These are phyloP conservation scores for Drosophila kokeensis DNA, from an alignment of 2,888 invertebrate species.

Conservation along the genomic window DNA sequence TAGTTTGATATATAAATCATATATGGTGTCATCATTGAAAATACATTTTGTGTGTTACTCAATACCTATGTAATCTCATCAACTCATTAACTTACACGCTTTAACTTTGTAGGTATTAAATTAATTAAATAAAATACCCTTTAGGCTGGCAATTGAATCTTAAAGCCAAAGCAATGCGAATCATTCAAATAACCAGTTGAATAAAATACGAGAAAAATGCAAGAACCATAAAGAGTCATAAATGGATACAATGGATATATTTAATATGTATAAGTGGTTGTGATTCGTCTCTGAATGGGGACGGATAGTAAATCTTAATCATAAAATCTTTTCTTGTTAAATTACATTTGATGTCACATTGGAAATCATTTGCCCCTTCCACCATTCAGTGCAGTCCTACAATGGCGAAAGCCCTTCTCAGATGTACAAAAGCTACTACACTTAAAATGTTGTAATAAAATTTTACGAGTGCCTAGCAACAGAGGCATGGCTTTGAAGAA, in stretches of 20 bases:
- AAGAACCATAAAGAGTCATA: not conserved
- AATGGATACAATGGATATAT: not conserved
- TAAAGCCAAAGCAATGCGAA: slow-evolving; percentile 1
- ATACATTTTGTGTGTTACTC: not conserved
- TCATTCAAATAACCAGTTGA: not conserved
- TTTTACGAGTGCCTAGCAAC: slow-evolving; percentile 73
- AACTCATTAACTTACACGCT: not conserved
- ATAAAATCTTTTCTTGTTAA: slow-evolving; percentile 12
- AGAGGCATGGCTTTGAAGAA: slow-evolving; percentile 35
- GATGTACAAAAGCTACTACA: slow-evolving; percentile 22
- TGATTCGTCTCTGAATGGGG: not conserved
- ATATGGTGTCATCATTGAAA: not conserved
- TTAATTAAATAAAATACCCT: not conserved
- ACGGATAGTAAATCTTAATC: not conserved
- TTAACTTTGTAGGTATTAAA: not conserved
- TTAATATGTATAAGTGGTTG: not conserved
- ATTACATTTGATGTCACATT: slow-evolving; percentile 21
- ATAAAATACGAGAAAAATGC: not conserved
- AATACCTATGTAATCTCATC: not conserved
- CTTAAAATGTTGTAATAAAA: slow-evolving; percentile 67
- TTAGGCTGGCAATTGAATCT: not conserved
- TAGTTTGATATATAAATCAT: not conserved
- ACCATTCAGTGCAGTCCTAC: not conserved
- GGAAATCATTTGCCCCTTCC: slow-evolving; percentile 2
- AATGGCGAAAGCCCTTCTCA: slow-evolving; percentile 12